Percentiles rank a stretch among this genome's conserved stretches.
These are phyloP conservation scores for Phycodurus eques DNA, from an alignment of 2,113 vertebrate genomes.

Conservation along the genomic window DNA sequence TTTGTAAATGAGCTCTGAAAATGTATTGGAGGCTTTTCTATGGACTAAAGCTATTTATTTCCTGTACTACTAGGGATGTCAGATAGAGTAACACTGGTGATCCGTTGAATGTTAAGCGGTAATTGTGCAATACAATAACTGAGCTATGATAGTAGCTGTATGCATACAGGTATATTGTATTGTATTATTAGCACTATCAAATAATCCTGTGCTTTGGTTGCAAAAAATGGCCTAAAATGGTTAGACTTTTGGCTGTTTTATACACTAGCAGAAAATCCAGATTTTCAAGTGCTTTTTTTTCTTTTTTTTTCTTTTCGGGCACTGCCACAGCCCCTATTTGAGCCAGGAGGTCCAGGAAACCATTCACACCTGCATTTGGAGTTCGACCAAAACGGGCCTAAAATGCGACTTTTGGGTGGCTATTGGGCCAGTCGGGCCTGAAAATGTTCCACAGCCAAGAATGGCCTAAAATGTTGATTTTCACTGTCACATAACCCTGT, in stretches of 20 bases:
- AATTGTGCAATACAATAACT: not conserved
- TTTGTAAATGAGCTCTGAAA: constrained; percentile 57
- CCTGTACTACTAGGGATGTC: not conserved
- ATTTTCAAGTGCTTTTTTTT: too few relatives aligned
- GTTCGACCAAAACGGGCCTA: too few relatives aligned
- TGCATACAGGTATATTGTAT: not conserved
- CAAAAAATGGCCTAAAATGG: too few relatives aligned
- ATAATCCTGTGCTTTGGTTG: too few relatives aligned
- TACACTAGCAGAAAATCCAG: too few relatives aligned
- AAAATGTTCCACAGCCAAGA: not conserved
- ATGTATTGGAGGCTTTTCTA: constrained; percentile 63
- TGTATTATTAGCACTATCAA: too few relatives aligned
- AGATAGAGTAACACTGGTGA: not conserved
- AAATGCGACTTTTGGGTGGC: too few relatives aligned
- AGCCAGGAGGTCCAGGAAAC: too few relatives aligned
- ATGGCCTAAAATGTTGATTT: not conserved
- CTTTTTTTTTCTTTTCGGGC: too few relatives aligned
- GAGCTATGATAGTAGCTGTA: not conserved
- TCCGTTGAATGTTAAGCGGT: not conserved
- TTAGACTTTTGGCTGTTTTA: too few relatives aligned
- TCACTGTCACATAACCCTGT: not conserved
- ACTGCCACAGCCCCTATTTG: too few relatives aligned
- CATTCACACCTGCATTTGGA: too few relatives aligned
- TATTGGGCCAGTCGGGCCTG: not conserved
- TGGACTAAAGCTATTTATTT: constrained; percentile 36